These are phyloP conservation scores for Chondrosia reniformis DNA, from an alignment of 37 sponge, comb jelly and placozoan genomes.

Conservation along the genomic window DNA sequence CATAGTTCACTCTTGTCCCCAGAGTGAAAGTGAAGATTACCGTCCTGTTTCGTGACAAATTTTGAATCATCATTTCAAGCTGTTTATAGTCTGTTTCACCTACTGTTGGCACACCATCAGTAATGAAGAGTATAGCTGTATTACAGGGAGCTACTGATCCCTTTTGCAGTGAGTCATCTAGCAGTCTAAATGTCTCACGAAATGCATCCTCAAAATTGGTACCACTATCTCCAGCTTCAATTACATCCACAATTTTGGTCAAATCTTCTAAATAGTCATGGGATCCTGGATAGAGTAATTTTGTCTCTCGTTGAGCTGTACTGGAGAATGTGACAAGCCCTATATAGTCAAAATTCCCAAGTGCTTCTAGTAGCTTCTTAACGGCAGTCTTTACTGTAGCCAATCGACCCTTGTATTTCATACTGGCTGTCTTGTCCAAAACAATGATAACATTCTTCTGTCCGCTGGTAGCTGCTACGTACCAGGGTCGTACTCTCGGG, in stretches of 20 bases:
- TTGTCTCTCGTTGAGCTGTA: neutral
- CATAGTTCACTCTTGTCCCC: neutral
- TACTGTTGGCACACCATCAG: conserved; percentile 3
- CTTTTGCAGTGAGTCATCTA: neutral
- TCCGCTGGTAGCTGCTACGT: conserved; percentile 33
- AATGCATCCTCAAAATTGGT: conserved; percentile 21
- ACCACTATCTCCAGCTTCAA: no score
- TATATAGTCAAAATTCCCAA: conserved; percentile 1
- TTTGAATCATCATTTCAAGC: neutral
- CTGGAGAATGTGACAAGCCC: neutral
- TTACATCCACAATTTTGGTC: no score
- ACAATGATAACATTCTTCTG: conserved; percentile 29
- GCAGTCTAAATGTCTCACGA: neutral
- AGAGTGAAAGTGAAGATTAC: neutral
- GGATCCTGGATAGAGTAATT: no score
- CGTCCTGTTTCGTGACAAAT: neutral
- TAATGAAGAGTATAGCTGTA: conserved; percentile 11
- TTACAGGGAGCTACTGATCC: neutral
- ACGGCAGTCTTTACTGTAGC: neutral
- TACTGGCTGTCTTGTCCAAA: conserved; percentile 8
- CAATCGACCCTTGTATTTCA: conserved; percentile 7
- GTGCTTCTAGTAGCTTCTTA: neutral
- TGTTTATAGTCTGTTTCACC: neutral
- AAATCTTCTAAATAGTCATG: no score
- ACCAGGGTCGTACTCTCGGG: conserved; percentile 35